A percentile compares a stretch with the other conserved stretches of the same genome.
phyloP scores from a whole-genome alignment of 2,113 vertebrate species.

The Proterorhinus semilunaris region DNA sequence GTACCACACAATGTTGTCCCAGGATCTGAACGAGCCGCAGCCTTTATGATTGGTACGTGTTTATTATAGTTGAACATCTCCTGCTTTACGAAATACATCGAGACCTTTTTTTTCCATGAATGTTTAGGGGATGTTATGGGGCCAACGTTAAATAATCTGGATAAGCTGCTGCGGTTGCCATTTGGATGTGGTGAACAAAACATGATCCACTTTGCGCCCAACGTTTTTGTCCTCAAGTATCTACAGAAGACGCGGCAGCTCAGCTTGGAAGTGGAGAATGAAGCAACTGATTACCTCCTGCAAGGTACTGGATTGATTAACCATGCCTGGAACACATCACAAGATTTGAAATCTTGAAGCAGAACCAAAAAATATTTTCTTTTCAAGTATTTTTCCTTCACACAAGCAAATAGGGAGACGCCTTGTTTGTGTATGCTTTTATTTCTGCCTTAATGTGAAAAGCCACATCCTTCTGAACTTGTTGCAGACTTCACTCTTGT shows the following conservation, averaged over 20 bases:
- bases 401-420: too few species aligned
- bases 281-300: constrained; percentile 87
- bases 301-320: constrained; percentile 59
- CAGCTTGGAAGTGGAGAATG: constrained; percentile 82
- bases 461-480: background rate
- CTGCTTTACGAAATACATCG: constrained; percentile 3
- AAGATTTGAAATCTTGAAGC: too few species aligned
- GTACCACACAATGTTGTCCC: constrained; percentile 90
- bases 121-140: constrained; percentile 93
- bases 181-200: constrained; percentile 96
- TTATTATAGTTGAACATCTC: background rate
- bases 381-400: too few species aligned
- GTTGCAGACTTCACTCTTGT: background rate
- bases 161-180: constrained; percentile 85
- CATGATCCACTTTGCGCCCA: constrained; percentile 96
- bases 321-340: too few species aligned
- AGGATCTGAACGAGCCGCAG: constrained; percentile 87
- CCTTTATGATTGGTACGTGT: constrained; percentile 86
- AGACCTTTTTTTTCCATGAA: background rate
- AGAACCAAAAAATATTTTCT: too few species aligned
- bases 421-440: too few species aligned
- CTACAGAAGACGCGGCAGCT: constrained; percentile 91
- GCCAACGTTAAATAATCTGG: constrained; percentile 87
- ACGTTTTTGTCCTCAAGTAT: constrained; percentile 92
- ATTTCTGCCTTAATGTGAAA: too few species aligned